These are phyloP conservation scores for Megaptera novaeangliae DNA, from an alignment of 2,113 vertebrate species.

Conservation along the genomic window DNA sequence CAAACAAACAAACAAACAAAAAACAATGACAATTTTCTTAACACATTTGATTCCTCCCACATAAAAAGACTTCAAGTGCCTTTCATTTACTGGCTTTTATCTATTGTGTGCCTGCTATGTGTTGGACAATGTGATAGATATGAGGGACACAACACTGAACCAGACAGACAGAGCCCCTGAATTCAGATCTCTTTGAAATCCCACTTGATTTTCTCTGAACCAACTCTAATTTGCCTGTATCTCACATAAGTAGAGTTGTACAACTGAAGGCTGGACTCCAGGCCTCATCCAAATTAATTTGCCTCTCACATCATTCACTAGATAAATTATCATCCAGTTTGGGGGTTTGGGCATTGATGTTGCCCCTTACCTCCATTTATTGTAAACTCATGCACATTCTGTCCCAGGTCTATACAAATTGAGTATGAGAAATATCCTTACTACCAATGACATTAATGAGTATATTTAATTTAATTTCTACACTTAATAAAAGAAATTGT, in stretches of 20 bases:
- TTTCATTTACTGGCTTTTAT: neutral
- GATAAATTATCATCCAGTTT: neutral
- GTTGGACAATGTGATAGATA: neutral
- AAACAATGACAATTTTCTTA: neutral
- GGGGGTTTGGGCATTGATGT: neutral
- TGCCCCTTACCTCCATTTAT: neutral
- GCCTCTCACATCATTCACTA: neutral
- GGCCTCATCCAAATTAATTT: neutral
- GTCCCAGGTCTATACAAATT: neutral
- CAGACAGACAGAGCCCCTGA: neutral
- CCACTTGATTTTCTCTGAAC: neutral
- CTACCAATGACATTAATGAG: slow-evolving; percentile 9
- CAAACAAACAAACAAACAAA: no score
- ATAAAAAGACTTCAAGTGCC: neutral
- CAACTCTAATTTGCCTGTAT: neutral
- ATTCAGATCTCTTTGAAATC: neutral
- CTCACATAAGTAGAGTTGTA: neutral
- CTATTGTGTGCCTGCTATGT: neutral
- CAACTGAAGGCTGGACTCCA: neutral
- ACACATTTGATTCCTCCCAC: neutral
- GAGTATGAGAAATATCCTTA: neutral
- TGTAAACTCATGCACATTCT: neutral
- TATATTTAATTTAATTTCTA: slow-evolving; percentile 70
- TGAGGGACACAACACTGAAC: neutral
- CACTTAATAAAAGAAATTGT: slow-evolving; percentile 72